Evolutionary conservation across 1,140 invertebrate species (phyloP), one percentile per base, ranked within the genome.

Genomic region (Bombus confusus): DNA sequence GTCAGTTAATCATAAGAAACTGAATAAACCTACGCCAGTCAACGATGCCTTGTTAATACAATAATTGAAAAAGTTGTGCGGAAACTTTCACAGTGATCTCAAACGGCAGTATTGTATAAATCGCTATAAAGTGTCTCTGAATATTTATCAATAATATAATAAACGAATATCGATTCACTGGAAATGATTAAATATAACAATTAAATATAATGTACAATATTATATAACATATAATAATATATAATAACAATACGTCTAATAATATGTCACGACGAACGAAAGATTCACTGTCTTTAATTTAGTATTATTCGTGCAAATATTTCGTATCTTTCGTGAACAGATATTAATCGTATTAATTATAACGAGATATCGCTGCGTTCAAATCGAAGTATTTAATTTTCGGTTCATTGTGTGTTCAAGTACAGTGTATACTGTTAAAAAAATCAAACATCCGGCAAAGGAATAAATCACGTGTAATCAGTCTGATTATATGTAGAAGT

Each of bases 1-100:
- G 80, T 59, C 59, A 39, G 37, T 47, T 80, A 86, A 89, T 90
- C 86, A 81, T 79, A 80, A 90, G 86, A 88, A 90, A 90, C 78
- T 90, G 86, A 90, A 87, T 83, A 86, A 90, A 82, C 72, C 86
- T 57, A 83, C 85, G 57, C 76, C 72, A 43, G 52, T 71, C 34
- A 57, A 57, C 34, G 22, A 73, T 80, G 43, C 75, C 15, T 52
- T 59, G 47, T 78, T 78, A 59, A 66, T 78, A 77, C 52, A 73
- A 71, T 75, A 52, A 87, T 82, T 8, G 25, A 9, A 34, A 59
- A 47, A 52, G 64, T 41, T 5, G n/a, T 3, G 12, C 13, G 0
- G 6, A 62, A 43, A 13, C 2, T n/a, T 18, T 52, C 22, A 52
- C 18, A 8, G 1, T 37, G 15, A 69, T 22, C 43, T 62, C n/a